Evolutionary conservation across 2,797 vertebrate species (phyloP).

Genomic region (Chelmon rostratus): DNA sequence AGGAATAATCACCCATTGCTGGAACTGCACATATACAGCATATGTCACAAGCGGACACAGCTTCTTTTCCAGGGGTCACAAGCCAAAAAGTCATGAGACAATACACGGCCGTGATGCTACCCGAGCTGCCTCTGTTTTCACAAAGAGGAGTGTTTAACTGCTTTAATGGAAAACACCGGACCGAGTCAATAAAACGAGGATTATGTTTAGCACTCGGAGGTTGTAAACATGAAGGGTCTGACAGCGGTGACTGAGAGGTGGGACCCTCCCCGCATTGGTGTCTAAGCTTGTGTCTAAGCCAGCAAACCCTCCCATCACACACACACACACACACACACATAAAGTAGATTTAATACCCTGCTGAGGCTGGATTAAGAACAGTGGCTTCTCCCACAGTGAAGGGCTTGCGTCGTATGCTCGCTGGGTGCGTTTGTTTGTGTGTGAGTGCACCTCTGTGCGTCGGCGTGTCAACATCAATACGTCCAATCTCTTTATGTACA

Average conservation of each 20-base stretch:
- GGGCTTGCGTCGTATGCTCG: constrained; percentile 22
- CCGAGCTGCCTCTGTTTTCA: background rate
- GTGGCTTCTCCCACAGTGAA: constrained; percentile 37
- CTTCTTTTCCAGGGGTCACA: background rate
- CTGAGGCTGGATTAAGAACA: constrained; percentile 71
- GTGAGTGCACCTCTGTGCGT: constrained; percentile 10
- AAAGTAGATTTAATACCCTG: constrained; percentile 72
- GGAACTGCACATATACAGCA: background rate
- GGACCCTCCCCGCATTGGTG: constrained; percentile 24
- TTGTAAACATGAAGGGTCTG: constrained; percentile 27
- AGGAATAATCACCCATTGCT: background rate
- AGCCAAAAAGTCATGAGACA: background rate
- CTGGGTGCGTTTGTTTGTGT: constrained; percentile 19
- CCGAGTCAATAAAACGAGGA: background rate
- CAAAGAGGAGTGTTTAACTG: background rate
- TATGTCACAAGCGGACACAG: background rate
- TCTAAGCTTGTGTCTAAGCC: constrained; percentile 54
- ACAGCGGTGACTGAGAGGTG: constrained; percentile 22
- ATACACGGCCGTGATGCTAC: accelerated
- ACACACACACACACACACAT: constrained; percentile 53
- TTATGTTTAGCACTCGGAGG: constrained; percentile 4
- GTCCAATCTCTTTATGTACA: constrained; percentile 50
- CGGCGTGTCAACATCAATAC: constrained; percentile 22
- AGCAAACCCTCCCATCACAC: constrained; percentile 49
- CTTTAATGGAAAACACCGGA: background rate